Percentiles rank a stretch among this genome's conserved stretches.
phyloP scores from a whole-genome alignment of 37 sponge, comb jelly and placozoan genomes.

The Halisarca cf. caerulea region DNA sequence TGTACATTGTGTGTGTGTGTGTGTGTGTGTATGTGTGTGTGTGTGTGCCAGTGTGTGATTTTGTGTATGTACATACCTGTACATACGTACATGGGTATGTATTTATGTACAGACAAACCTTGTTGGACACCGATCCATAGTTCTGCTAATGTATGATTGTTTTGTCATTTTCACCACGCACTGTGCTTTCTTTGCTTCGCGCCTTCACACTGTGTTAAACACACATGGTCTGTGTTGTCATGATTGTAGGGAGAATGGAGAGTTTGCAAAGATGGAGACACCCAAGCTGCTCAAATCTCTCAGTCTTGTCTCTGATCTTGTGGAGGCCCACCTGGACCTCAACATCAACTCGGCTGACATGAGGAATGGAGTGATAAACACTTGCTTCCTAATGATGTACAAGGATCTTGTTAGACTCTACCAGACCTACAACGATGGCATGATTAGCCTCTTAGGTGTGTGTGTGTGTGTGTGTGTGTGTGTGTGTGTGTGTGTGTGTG shows the following conservation, averaged over 20 bases:
- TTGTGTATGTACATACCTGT: neutral
- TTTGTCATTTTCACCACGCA: no score
- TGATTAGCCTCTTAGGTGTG: conserved; percentile 80
- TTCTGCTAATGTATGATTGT: no score
- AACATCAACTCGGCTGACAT: conserved; percentile 75
- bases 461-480: neutral
- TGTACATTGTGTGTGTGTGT: neutral
- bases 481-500: neutral
- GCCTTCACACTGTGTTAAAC: no score
- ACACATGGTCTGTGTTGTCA: neutral
- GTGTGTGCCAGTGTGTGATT: neutral
- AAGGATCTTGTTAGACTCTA: conserved; percentile 85
- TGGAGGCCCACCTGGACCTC: conserved; percentile 50
- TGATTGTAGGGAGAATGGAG: conserved; percentile 11
- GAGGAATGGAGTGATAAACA: conserved; percentile 87
- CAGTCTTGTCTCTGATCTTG: neutral
- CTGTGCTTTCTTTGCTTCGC: no score
- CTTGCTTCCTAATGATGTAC: conserved; percentile 84
- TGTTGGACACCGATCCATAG: no score
- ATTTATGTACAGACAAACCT: neutral
- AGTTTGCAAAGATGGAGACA: neutral
- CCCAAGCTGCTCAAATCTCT: neutral
- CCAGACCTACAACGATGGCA: conserved; percentile 77
- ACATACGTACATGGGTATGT: neutral
- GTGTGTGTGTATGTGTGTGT: neutral